phyloP scores from a whole-genome alignment of 2,113 vertebrate species.

The Patagioenas fasciata region DNA sequence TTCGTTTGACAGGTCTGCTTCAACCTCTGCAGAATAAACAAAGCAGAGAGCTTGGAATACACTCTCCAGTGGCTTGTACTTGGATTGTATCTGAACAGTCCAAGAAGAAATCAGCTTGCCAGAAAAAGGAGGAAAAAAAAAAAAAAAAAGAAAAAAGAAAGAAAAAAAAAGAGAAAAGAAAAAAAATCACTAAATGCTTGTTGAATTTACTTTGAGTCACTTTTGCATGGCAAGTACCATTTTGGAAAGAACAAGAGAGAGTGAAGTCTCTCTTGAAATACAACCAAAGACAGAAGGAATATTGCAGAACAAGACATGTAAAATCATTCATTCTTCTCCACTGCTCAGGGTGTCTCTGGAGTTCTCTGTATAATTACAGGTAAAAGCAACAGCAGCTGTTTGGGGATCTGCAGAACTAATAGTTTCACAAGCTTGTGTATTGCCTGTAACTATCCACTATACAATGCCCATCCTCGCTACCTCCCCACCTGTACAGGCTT shows the following conservation, averaged over 20 bases:
- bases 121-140: background rate
- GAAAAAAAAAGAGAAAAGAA: background rate
- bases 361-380: background rate
- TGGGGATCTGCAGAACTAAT: background rate
- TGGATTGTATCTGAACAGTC: background rate
- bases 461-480: background rate
- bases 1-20: background rate
- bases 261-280: background rate
- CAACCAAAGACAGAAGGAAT: background rate
- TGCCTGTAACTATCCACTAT: background rate
- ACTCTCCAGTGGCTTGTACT: background rate
- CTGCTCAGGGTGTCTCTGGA: background rate
- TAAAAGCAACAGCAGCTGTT: background rate
- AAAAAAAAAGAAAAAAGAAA: background rate
- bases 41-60: background rate
- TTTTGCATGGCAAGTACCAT: background rate
- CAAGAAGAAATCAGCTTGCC: background rate
- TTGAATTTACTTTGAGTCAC: background rate
- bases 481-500: background rate
- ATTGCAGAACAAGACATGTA: background rate
- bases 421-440: background rate
- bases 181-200: background rate
- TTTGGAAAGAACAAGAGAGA: background rate
- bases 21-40: background rate
- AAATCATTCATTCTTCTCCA: background rate